Base-by-base conservation (phyloP, 2,888 invertebrate genomes). In the Drosophila falleni region DNA sequence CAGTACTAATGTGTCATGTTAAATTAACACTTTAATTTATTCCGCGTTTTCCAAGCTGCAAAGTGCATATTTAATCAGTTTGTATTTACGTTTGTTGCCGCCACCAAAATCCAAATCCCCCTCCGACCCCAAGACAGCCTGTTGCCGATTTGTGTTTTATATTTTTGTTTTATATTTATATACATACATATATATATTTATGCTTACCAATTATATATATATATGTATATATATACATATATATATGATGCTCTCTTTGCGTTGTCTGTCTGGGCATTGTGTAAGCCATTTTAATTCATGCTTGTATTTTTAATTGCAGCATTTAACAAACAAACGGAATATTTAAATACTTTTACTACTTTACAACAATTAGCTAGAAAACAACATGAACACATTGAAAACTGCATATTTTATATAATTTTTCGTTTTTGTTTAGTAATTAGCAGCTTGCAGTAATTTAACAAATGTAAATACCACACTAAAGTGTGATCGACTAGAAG, bases 11-110 rank as follows among this genome's bases (percentile, higher is more conserved):
- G 90, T 90, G 89, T 89, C 89, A 89, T 89, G 90, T 89, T 86
- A 89, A 89, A 89, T 89, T 89, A 89, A 89, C 89, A 89, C 90
- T 90, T 89, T 89, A 89, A 89, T 89, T 89, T 90, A 89, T 89
- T 90, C 89, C 89, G 90, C 90, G 89, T 87, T 83, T 78, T 77
- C 78, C 75, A 76, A 60, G 71, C 78, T 80, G 89, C 88, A 89
- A 89, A 89, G 89, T 86, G 89, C 90, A 89, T 89, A 89, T 90
- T 89, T 89, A 89, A 89, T 89, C 86, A 89, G 78, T 85, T 87
- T 87, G 90, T 80, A 77, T 87, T 81, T 80, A 78, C 81, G 86
- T 81, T 78, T 69, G 79, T 37, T 74, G 62, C 56, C 62, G 51
- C 67, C 70, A 41, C 60, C 72, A 55, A 19, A 19, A 58, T 60